Percentiles rank a stretch among this genome's conserved stretches.
These are phyloP conservation scores for Pseudomyrmex concolor DNA, from an alignment of 1,140 invertebrate species.

Conservation along the genomic window DNA sequence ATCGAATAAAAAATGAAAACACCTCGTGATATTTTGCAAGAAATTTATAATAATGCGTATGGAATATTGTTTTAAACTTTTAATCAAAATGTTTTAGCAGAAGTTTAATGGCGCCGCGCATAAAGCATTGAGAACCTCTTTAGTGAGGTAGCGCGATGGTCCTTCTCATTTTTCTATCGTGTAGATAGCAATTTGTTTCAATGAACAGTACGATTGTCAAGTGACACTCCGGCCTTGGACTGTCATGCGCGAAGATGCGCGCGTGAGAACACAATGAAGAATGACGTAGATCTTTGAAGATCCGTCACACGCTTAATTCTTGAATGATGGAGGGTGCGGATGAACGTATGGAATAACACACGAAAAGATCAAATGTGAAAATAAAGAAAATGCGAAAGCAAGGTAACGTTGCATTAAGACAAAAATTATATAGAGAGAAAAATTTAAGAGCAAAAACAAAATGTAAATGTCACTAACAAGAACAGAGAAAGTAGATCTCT, in stretches of 20 bases:
- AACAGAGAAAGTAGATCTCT: constrained; percentile 5
- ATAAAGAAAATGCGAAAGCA: background rate
- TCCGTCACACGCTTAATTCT: constrained; percentile 4
- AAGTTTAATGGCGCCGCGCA: background rate
- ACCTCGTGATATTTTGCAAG: no score
- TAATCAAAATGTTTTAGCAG: background rate
- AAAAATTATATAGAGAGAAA: background rate
- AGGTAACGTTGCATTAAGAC: background rate
- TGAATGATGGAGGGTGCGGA: background rate
- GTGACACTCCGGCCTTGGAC: constrained; percentile 37
- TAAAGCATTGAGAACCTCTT: constrained; percentile 19
- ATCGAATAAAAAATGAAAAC: background rate
- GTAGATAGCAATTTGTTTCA: constrained; percentile 54
- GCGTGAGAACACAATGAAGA: constrained; percentile 32
- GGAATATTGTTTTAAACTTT: background rate
- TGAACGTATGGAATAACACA: background rate
- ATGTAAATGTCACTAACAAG: constrained; percentile 8
- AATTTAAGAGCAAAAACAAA: constrained; percentile 27
- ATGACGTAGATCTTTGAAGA: constrained; percentile 25
- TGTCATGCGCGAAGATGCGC: constrained; percentile 19
- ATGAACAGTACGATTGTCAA: constrained; percentile 19
- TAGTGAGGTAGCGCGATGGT: background rate
- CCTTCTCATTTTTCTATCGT: constrained; percentile 28
- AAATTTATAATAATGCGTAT: background rate
- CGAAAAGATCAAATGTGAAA: constrained; percentile 1